phyloP scores from a whole-genome alignment of 30 jellyfish, hydroid and myxozoan species.

The Turritopsis dohrnii region DNA sequence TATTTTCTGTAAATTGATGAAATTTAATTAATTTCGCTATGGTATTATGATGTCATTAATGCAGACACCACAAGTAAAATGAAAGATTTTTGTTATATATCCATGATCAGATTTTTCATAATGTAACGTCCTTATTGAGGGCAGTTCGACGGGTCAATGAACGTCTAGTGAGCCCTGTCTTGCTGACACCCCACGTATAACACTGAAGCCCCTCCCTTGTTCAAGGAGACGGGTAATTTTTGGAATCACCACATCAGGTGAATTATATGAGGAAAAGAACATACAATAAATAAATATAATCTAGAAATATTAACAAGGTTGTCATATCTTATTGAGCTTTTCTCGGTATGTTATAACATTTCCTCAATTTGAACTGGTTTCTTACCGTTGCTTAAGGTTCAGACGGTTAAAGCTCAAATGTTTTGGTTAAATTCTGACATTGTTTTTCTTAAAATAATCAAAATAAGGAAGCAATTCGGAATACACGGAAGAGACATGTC shows the following conservation, averaged over 20 bases:
- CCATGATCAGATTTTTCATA: neutral
- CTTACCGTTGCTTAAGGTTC: too few relatives aligned
- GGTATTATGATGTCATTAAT: neutral
- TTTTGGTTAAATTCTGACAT: too few relatives aligned
- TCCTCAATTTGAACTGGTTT: too few relatives aligned
- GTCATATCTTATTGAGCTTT: too few relatives aligned
- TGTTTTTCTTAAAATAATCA: too few relatives aligned
- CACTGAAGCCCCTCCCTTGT: conserved; percentile 18
- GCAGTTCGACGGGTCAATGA: conserved; percentile 38
- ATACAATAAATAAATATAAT: too few relatives aligned
- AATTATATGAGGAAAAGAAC: neutral
- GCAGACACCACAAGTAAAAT: neutral
- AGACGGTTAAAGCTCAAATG: too few relatives aligned
- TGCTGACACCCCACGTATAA: conserved; percentile 25
- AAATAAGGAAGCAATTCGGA: too few relatives aligned
- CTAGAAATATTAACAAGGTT: too few relatives aligned
- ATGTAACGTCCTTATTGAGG: conserved; percentile 33
- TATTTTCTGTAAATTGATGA: neutral
- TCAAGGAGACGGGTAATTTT: conserved; percentile 26
- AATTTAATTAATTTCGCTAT: neutral
- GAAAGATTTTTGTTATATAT: neutral
- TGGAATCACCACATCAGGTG: conserved; percentile 8
- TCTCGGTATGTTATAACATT: too few relatives aligned
- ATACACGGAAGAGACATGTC: too few relatives aligned
- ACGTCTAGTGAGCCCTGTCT: conserved; percentile 36